A percentile compares a stretch with the other conserved stretches of the same genome.
phyloP scores from a whole-genome alignment of 2,888 invertebrate genomes.

The Lysandra coridon region DNA sequence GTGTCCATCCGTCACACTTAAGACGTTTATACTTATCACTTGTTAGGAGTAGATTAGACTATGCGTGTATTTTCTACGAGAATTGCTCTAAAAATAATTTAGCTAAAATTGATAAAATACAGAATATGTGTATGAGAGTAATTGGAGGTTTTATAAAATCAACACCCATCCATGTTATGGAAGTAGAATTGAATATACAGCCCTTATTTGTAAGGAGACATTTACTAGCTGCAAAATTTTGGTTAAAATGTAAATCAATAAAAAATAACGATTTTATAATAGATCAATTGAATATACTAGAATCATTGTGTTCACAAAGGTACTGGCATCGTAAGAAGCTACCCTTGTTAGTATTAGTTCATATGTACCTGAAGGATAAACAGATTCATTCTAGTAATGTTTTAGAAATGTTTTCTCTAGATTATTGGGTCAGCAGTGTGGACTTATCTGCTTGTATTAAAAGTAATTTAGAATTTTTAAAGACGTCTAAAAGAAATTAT shows the following conservation, averaged over 20 bases:
- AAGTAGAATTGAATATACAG: too few species aligned
- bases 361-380: neutral
- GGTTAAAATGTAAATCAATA: too few species aligned
- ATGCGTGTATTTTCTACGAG: constrained; percentile 32
- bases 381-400: neutral
- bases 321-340: neutral
- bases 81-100: neutral
- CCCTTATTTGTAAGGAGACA: too few species aligned
- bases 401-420: constrained; percentile 20
- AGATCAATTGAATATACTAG: too few species aligned
- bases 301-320: neutral
- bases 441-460: constrained; percentile 6
- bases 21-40: constrained; percentile 38
- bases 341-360: neutral
- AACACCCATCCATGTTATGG: neutral
- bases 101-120: neutral
- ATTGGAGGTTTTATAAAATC: constrained; percentile 9
- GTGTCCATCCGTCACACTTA: constrained; percentile 44
- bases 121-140: neutral
- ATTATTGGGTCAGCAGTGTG: constrained; percentile 4
- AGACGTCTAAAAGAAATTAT: neutral
- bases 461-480: neutral
- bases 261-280: too few species aligned
- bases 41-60: constrained; percentile 43
- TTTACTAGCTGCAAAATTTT: too few species aligned